These are phyloP conservation scores for Pelecanoides urinatrix DNA, from an alignment of 2,113 vertebrate species.

Conservation along the genomic window DNA sequence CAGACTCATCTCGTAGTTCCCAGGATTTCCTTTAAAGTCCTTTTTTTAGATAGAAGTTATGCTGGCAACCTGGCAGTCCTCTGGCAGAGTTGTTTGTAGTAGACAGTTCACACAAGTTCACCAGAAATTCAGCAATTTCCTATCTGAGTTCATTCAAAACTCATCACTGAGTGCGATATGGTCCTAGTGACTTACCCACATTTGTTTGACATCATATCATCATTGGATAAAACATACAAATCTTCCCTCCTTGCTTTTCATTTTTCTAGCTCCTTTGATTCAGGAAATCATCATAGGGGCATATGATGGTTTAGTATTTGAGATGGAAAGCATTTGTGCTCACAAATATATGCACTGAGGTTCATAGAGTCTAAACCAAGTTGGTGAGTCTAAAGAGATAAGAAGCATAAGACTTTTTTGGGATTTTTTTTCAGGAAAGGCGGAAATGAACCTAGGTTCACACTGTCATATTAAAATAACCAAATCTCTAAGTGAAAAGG, in stretches of 20 bases:
- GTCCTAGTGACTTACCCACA: neutral
- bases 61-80: neutral
- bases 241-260: neutral
- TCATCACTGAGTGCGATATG: neutral
- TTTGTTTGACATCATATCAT: neutral
- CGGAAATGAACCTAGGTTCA: neutral
- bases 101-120: neutral
- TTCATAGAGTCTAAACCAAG: neutral
- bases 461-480: neutral
- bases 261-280: neutral
- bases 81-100: neutral
- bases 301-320: neutral
- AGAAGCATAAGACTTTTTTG: neutral
- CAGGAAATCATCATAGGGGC: neutral
- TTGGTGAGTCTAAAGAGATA: neutral
- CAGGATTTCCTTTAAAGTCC: neutral
- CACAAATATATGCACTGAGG: neutral
- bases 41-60: neutral
- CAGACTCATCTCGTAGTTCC: neutral
- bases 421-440: neutral
- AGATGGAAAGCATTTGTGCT: neutral
- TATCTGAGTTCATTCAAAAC: neutral
- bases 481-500: slow-evolving; percentile 15
- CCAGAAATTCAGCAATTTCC: neutral
- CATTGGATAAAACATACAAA: neutral